Evolutionary conservation across 30 jellyfish, hydroid and myxozoan species (phyloP).

Genomic region (Nemopilema nomurai): DNA sequence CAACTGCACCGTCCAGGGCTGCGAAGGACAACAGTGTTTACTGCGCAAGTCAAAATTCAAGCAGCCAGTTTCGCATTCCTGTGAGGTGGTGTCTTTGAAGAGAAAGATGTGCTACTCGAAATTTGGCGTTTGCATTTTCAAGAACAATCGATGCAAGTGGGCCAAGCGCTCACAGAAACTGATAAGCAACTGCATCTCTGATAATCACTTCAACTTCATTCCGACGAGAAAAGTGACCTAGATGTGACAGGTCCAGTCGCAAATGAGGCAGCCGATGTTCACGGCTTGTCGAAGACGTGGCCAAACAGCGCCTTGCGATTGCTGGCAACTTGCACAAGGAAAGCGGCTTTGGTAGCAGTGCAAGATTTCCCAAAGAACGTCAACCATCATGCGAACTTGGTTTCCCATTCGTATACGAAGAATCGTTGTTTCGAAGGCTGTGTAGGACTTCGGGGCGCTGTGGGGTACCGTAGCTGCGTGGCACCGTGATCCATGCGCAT

Average conservation of each 20-base stretch:
- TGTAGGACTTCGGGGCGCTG: not conserved
- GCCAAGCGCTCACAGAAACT: slow-evolving; percentile 62
- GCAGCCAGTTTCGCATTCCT: slow-evolving; percentile 77
- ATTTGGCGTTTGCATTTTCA: slow-evolving; percentile 71
- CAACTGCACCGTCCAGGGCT: slow-evolving; percentile 85
- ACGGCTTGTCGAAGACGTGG: not conserved
- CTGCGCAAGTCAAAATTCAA: slow-evolving; percentile 19
- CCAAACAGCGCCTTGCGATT: not conserved
- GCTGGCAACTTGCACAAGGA: not conserved
- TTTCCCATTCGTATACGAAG: not conserved
- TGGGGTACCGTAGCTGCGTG: not conserved
- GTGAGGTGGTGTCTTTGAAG: slow-evolving; percentile 50
- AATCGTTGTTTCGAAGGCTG: not conserved
- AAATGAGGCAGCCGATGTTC: not conserved
- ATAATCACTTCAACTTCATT: not conserved
- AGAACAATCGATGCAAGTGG: slow-evolving; percentile 73
- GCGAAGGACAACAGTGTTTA: slow-evolving; percentile 74
- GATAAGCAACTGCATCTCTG: slow-evolving; percentile 43
- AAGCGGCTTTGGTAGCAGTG: not conserved
- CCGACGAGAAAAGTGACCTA: slow-evolving; percentile 15
- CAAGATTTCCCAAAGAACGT: not conserved
- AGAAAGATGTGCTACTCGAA: slow-evolving; percentile 61
- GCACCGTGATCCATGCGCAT: not conserved
- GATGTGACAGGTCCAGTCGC: not conserved
- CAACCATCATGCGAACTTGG: not conserved